These are phyloP conservation scores for Bettongia penicillata DNA, from an alignment of 2,113 vertebrate genomes.

Conservation along the genomic window DNA sequence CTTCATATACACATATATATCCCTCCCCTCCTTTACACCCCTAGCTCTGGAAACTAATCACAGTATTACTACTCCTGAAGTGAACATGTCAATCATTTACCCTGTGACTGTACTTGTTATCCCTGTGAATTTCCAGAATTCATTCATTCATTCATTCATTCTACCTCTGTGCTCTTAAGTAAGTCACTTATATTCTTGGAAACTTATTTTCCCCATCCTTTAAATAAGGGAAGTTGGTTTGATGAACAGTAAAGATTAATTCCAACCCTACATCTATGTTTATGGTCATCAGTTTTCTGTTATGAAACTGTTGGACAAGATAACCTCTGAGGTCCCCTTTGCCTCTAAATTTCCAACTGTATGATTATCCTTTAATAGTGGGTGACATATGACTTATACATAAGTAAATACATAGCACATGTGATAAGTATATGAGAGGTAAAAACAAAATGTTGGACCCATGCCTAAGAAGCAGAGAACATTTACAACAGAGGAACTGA, in stretches of 20 bases:
- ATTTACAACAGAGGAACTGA: background rate
- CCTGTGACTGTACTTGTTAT: background rate
- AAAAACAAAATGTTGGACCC: background rate
- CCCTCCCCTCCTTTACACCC: background rate
- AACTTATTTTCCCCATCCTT: background rate
- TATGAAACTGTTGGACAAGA: background rate
- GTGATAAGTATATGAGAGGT: background rate
- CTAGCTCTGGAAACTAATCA: background rate
- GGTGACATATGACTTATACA: background rate
- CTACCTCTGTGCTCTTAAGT: background rate
- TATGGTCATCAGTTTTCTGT: background rate
- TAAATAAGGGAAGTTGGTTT: background rate
- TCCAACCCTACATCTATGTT: background rate
- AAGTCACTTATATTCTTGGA: background rate
- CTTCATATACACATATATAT: background rate
- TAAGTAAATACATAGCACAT: background rate
- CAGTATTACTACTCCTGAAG: background rate
- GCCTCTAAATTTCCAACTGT: background rate
- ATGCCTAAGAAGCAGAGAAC: background rate
- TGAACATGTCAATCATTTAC: background rate
- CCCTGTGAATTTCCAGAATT: background rate
- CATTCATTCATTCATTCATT: background rate
- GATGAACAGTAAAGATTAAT: background rate
- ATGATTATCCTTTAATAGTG: background rate
- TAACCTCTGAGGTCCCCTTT: background rate